Percentiles rank a stretch among this genome's conserved stretches.
Evolutionary conservation across 2,113 vertebrate species (phyloP).

Genomic region (Myanophis thanlyinensis): DNA sequence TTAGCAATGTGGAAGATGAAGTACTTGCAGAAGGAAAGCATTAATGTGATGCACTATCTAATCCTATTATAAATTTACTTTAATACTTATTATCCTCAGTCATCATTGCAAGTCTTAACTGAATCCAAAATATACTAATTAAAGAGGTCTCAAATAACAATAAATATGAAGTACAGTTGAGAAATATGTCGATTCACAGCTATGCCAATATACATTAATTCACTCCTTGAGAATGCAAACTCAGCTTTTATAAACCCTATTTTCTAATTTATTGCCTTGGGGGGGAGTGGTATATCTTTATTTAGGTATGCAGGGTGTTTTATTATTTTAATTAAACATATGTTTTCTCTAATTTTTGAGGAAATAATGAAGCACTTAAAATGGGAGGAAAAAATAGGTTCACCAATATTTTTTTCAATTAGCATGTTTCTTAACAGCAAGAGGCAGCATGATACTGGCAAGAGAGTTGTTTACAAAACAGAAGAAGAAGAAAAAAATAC

Average conservation of each 20-base stretch:
- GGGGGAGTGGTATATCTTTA: background rate
- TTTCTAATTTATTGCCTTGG: background rate
- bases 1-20: background rate
- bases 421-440: background rate
- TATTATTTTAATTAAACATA: conserved; percentile 11
- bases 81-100: background rate
- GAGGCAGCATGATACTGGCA: background rate
- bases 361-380: conserved; percentile 12
- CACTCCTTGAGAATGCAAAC: background rate
- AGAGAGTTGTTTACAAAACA: background rate
- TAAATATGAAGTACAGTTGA: background rate
- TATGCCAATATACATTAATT: background rate
- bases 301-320: background rate
- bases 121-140: background rate
- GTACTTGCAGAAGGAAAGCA: background rate
- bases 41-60: background rate
- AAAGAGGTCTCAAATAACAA: background rate
- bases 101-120: background rate
- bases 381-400: background rate
- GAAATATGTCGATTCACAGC: background rate
- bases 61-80: background rate
- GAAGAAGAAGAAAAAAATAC: background rate
- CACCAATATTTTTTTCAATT: background rate
- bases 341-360: background rate
- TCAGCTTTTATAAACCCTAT: background rate